These are phyloP conservation scores for Myotis myotis DNA, from an alignment of 2,797 vertebrate genomes.

Conservation along the genomic window DNA sequence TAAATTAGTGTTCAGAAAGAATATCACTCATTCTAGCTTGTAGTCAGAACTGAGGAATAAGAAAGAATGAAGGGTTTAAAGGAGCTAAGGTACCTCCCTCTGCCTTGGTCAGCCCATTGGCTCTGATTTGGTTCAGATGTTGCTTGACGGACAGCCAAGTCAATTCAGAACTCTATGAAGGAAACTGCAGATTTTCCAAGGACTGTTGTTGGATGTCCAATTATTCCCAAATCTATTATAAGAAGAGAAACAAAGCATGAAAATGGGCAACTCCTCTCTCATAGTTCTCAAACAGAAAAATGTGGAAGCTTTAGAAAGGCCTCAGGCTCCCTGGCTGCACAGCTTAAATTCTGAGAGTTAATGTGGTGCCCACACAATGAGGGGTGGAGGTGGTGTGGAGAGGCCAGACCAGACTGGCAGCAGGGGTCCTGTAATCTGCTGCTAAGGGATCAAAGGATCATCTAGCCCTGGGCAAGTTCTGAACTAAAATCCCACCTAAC, in stretches of 20 bases:
- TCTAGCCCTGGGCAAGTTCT: background rate
- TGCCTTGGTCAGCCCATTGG: background rate
- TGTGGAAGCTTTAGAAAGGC: background rate
- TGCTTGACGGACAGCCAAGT: background rate
- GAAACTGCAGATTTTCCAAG: background rate
- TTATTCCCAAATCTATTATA: constrained; percentile 67
- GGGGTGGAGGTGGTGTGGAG: background rate
- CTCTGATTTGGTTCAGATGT: background rate
- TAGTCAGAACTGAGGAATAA: background rate
- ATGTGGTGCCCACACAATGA: background rate
- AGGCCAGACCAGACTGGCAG: background rate
- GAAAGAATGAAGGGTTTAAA: background rate
- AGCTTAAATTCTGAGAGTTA: constrained; percentile 11
- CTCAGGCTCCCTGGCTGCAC: background rate
- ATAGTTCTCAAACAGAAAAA: background rate
- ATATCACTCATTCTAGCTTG: background rate
- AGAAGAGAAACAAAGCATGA: constrained; percentile 29
- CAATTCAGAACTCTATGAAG: background rate
- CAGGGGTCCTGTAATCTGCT: background rate
- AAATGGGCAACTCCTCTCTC: constrained; percentile 2
- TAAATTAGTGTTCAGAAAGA: background rate
- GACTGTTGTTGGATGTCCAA: background rate
- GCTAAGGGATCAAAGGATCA: background rate
- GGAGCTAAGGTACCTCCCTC: background rate
- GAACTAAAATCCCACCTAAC: background rate